Base-by-base conservation (phyloP, 2,797 vertebrate genomes). In the Mormyrus proboscirostris region DNA sequence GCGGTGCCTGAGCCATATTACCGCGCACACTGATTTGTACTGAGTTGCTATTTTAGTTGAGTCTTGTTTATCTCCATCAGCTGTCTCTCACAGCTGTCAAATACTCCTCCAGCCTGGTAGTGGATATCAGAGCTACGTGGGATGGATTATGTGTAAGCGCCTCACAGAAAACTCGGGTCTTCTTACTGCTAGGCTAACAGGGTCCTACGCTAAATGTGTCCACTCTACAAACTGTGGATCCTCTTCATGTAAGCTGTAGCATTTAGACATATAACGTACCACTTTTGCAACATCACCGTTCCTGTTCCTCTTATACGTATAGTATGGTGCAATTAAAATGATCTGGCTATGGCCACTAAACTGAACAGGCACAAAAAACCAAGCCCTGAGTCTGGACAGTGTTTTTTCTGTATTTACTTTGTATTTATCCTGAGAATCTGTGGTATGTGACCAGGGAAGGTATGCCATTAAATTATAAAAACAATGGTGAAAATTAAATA, bases 81-180 rank as follows among this genome's bases (percentile, higher is more conserved):
- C 94, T 95, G 94, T 95, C 95, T 95, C 95, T 96, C 94, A 95
- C 96, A 98, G 96, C 96, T 98, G 97, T 97, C 97, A 97, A 97
- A 96, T 91, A 91, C 95, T 93, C 94, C 94, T 95, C 96, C 91
- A 95, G 93, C 97, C 96, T 93, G 95, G 93, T 92, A 44, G 90
- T 91, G 95, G 96, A n/a, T 97, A 97, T 96, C 97, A 97, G 95
- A 97, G 95, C 95, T 91, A 95, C 94, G 96, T 96, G 96, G 96
- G 94, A 96, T 93, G 95, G 95, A 97, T 97, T 97, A 97, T 93
- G 94, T 92, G 94, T 92, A 93, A 94, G 91, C 94, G 91, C 91
- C 91, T 93, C 88, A 90, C 88, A 92, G 91, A 91, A 92, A 95
- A 95, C 93, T 92, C 91, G 91, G 76, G 92, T 94, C 90, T 93